Evolutionary conservation across 2,797 vertebrate species (phyloP).

Genomic region (Poeciliopsis turneri): DNA sequence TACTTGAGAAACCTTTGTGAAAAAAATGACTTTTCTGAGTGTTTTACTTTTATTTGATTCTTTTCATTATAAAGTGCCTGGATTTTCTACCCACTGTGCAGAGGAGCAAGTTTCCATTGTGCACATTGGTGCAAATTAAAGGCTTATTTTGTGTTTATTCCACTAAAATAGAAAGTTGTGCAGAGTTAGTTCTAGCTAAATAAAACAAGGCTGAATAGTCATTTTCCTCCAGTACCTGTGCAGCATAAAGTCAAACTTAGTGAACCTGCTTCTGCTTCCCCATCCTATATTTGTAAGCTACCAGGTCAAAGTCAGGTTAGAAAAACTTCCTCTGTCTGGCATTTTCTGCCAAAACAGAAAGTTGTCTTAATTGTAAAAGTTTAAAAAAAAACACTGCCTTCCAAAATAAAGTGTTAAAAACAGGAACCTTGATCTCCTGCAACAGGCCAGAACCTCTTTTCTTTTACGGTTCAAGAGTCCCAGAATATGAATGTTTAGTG

Average conservation of each 20-base stretch:
- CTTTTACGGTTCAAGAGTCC: constrained; percentile 10
- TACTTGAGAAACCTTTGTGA: too few relatives aligned
- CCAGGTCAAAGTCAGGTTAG: background rate
- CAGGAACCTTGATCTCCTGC: constrained; percentile 31
- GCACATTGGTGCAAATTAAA: too few relatives aligned
- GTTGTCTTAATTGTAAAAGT: constrained; percentile 33
- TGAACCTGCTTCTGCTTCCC: constrained; percentile 60
- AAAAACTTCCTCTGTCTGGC: constrained; percentile 29
- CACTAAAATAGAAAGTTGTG: background rate
- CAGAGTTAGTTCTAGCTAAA: background rate
- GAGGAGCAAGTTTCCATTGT: too few relatives aligned
- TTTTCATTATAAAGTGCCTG: too few relatives aligned
- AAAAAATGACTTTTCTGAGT: too few relatives aligned
- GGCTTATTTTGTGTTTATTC: too few relatives aligned
- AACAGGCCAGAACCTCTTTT: constrained; percentile 25
- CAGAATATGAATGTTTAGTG: constrained; percentile 30
- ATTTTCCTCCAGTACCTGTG: constrained; percentile 11
- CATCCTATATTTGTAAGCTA: constrained; percentile 10
- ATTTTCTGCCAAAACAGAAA: constrained; percentile 6
- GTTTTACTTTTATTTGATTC: too few relatives aligned
- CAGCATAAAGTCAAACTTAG: constrained; percentile 28
- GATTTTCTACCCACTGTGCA: too few relatives aligned
- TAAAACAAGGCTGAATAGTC: background rate
- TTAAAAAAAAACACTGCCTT: constrained; percentile 3
- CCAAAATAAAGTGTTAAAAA: constrained; percentile 7